phyloP scores from a whole-genome alignment of 2,797 vertebrate species.

The Ficedula albicollis region DNA sequence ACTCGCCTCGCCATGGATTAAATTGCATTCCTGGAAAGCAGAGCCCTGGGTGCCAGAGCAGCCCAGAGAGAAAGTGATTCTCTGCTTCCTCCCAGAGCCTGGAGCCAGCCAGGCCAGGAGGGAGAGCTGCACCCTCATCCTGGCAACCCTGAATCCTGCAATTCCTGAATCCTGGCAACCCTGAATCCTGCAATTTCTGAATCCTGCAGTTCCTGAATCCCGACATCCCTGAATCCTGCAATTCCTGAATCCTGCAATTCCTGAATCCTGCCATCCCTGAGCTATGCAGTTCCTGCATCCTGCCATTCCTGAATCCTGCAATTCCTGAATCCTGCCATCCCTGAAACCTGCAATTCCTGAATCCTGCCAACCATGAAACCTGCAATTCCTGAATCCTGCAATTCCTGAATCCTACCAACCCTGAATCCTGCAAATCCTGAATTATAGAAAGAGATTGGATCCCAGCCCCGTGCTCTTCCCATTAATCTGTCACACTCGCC shows the following conservation, averaged over 20 bases:
- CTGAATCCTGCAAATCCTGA: fast-evolving
- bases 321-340: neutral
- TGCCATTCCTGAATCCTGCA: neutral
- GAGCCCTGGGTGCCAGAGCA: neutral
- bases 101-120: neutral
- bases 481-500: neutral
- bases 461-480: neutral
- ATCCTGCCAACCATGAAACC: neutral
- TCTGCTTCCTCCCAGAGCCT: neutral
- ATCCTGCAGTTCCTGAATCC: too few relatives aligned
- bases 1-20: neutral
- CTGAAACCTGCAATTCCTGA: neutral
- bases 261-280: too few relatives aligned
- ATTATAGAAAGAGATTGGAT: neutral
- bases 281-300: neutral
- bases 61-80: neutral
- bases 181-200: too few relatives aligned
- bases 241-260: neutral
- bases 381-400: too few relatives aligned
- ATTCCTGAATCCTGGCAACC: neutral
- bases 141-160: neutral
- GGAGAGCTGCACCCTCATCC: neutral
- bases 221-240: too few relatives aligned
- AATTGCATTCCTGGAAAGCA: conserved; percentile 41
- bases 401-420: neutral